Evolutionary conservation across 2,888 invertebrate genomes (phyloP), one percentile per base, ranked within the genome.

Genomic region (Drosophila maculinotata): DNA sequence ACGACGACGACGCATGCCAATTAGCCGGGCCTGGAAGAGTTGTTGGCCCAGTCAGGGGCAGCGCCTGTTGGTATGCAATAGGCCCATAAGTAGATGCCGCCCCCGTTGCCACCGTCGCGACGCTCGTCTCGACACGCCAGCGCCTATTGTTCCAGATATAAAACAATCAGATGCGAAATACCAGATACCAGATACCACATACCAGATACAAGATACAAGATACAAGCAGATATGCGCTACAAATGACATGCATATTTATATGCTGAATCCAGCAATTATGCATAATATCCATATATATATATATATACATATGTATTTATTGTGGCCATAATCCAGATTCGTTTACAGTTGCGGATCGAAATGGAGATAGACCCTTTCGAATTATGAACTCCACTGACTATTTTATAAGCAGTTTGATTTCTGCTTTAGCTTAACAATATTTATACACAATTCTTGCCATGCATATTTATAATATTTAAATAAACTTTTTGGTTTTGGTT

Each of bases 1-100:
- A 17, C 33, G 5, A 28, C 69, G 36, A 48, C 60, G 56, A 73
- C 82, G 80, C 80, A 80, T 80, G 85, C 80, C 80, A 80, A 80
- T 85, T 79, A 80, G 80, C 67, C 79, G 30, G 33, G 53, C 47
- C 75, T 38, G 41, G n/a, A 20, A 35, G 20, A 30, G 30, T 26
- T 44, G 44, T 31, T 48, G 56, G 57, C 57, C 51, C 31, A 48
- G 44, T 45, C 64, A 3, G 2, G 31, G 36, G 6, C 15, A 48
- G 42, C 73, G 70, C 70, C 70, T 73, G 62, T 60, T 35, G 62
- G 68, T 70, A 70, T 72, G 70, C 74, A 67, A 71, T 45, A 38
- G 42, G 44, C 14, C 23, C 48, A 42, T 28, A 30, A 30, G 26
- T 38, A 31, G 60, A 25, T 15, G 12, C 20, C 47, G 25, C 38